Percentiles rank a stretch among this genome's conserved stretches.
phyloP scores from a whole-genome alignment of 2,888 invertebrate genomes.

The Drosophila cognata region DNA sequence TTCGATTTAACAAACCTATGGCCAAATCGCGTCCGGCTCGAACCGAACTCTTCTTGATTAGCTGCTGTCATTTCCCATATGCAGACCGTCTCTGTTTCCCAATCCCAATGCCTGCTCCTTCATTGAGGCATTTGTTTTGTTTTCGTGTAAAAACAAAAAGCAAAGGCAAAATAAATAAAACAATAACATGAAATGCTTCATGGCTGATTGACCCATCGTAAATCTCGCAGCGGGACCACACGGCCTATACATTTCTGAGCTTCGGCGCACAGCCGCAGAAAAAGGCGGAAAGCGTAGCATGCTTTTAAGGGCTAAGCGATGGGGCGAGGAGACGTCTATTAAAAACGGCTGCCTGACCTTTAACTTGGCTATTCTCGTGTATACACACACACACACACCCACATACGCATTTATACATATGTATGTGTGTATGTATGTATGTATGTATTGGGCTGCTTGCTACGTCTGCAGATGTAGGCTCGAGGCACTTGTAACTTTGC shows the following conservation, averaged over 20 bases:
- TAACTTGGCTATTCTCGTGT: conserved; percentile 45
- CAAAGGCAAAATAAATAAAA: conserved; percentile 45
- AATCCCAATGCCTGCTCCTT: not conserved
- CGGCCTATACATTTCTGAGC: conserved; percentile 53
- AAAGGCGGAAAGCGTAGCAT: conserved; percentile 36
- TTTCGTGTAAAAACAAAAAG: conserved; percentile 20
- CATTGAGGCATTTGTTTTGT: conserved; percentile 25
- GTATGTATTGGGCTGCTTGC: conserved; percentile 50
- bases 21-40: conserved; percentile 16
- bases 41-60: conserved; percentile 66
- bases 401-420: conserved; percentile 2
- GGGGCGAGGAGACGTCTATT: conserved; percentile 34
- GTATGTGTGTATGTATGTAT: not conserved
- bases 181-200: conserved; percentile 66
- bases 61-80: conserved; percentile 63
- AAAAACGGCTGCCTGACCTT: conserved; percentile 60
- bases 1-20: conserved; percentile 10
- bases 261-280: conserved; percentile 34
- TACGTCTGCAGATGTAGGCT: conserved; percentile 47
- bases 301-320: conserved; percentile 22
- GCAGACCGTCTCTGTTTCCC: conserved; percentile 21
- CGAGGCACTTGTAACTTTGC: conserved; percentile 77
- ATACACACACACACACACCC: conserved; percentile 3
- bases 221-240: conserved; percentile 65
- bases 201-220: conserved; percentile 74